phyloP scores from a whole-genome alignment of 1,140 invertebrate species.

The Cydia splendana region DNA sequence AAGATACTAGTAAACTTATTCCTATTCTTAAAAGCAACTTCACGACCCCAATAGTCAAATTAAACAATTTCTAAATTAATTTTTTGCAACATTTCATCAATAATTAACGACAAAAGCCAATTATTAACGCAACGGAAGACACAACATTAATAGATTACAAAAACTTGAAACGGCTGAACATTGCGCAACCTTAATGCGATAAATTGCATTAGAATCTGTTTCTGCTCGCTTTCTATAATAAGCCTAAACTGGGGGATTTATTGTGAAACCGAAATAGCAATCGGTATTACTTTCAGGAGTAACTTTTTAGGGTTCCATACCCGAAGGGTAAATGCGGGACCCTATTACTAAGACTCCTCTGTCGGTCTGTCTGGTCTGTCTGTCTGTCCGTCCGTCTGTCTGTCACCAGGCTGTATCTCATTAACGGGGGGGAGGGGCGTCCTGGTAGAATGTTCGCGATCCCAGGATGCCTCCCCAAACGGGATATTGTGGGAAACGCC shows the following conservation, averaged over 20 bases:
- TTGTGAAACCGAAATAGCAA: slow-evolving; percentile 19
- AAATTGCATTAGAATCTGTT: slow-evolving; percentile 25
- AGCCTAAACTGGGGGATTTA: not conserved
- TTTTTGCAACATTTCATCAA: slow-evolving; percentile 6
- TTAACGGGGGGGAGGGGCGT: no score
- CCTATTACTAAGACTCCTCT: no score
- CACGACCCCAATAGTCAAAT: no score
- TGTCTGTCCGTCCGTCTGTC: no score
- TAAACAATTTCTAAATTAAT: not conserved
- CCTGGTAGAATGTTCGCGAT: no score
- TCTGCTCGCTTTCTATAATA: slow-evolving; percentile 24
- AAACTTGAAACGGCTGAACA: not conserved
- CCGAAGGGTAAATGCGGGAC: no score
- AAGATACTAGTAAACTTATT: no score
- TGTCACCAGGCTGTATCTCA: no score
- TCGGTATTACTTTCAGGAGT: slow-evolving; percentile 8
- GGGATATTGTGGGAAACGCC: no score
- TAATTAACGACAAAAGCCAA: not conserved
- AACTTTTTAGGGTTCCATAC: not conserved
- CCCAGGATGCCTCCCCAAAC: no score
- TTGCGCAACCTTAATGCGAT: slow-evolving; percentile 11
- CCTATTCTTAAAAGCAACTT: not conserved
- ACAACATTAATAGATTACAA: slow-evolving; percentile 12
- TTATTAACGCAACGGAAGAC: slow-evolving; percentile 16
- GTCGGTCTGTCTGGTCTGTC: no score